These are phyloP conservation scores for Triplophysa dalaica DNA, from an alignment of 2,113 vertebrate species.

Conservation along the genomic window DNA sequence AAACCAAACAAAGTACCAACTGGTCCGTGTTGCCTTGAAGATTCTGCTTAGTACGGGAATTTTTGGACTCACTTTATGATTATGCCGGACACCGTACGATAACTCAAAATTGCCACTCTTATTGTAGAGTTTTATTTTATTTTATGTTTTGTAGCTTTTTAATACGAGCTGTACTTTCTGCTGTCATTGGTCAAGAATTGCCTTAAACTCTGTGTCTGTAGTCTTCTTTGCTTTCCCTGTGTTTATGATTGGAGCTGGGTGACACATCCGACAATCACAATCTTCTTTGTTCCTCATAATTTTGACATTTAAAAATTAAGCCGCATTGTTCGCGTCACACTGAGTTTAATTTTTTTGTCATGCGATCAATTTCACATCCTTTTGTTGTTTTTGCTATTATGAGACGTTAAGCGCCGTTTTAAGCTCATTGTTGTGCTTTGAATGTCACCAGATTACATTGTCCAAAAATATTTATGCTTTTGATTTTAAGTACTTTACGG, in stretches of 20 bases:
- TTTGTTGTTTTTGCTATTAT: too few species aligned
- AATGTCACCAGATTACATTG: too few species aligned
- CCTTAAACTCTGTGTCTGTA: not conserved
- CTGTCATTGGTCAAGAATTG: not conserved
- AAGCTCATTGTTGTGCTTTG: too few species aligned
- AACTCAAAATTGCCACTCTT: not conserved
- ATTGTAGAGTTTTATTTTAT: not conserved
- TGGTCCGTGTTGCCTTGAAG: constrained; percentile 1
- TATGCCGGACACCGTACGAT: not conserved
- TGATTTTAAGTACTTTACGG: too few species aligned
- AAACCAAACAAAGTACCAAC: not conserved
- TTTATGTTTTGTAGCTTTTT: not conserved
- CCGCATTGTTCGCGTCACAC: not conserved
- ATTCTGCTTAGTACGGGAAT: constrained; percentile 9
- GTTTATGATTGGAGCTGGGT: not conserved
- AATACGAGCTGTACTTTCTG: constrained; percentile 18
- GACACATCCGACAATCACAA: not conserved
- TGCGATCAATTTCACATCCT: too few species aligned
- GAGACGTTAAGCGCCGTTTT: too few species aligned
- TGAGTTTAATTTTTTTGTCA: too few species aligned
- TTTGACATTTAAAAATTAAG: not conserved
- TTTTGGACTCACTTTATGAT: not conserved
- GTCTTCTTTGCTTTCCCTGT: not conserved
- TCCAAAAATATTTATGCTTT: too few species aligned
- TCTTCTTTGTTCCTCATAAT: not conserved